A percentile compares a stretch with the other conserved stretches of the same genome.
These are phyloP conservation scores for Macropodus opercularis DNA, from an alignment of 2,797 vertebrate genomes.

Conservation along the genomic window DNA sequence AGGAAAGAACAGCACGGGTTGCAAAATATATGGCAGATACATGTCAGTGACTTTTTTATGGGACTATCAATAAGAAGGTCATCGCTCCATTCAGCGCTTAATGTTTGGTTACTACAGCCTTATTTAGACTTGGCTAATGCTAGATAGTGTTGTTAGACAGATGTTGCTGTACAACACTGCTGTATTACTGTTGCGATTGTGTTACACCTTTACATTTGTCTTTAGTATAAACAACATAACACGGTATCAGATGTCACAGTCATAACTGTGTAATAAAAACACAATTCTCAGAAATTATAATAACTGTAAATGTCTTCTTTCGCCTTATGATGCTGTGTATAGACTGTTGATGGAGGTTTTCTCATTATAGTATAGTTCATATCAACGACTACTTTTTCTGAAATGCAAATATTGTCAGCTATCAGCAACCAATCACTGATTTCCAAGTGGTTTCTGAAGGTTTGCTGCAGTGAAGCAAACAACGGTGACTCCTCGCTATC, in stretches of 20 bases:
- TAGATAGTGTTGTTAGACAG: too few relatives aligned
- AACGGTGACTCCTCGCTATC: slow-evolving; percentile 56
- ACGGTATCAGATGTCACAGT: too few relatives aligned
- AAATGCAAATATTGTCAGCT: slow-evolving; percentile 41
- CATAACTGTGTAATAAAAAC: neutral
- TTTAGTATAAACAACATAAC: too few relatives aligned
- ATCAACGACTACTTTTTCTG: slow-evolving; percentile 27
- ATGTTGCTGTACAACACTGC: neutral
- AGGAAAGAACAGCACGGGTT: slow-evolving; percentile 10
- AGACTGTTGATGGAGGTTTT: slow-evolving; percentile 1
- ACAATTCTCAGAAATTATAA: neutral
- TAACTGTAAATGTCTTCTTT: neutral
- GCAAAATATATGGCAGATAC: too few relatives aligned
- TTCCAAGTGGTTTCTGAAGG: slow-evolving; percentile 27
- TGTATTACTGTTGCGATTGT: too few relatives aligned
- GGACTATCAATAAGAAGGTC: neutral
- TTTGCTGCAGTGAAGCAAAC: slow-evolving; percentile 59
- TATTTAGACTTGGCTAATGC: too few relatives aligned
- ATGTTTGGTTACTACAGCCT: neutral
- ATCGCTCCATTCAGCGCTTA: neutral
- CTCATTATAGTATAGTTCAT: slow-evolving; percentile 25
- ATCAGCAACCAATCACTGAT: slow-evolving; percentile 13
- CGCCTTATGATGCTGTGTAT: neutral
- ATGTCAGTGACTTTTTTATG: too few relatives aligned
- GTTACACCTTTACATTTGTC: too few relatives aligned